These are phyloP conservation scores for Megalops atlanticus DNA, from an alignment of 2,113 vertebrate species.

Conservation along the genomic window DNA sequence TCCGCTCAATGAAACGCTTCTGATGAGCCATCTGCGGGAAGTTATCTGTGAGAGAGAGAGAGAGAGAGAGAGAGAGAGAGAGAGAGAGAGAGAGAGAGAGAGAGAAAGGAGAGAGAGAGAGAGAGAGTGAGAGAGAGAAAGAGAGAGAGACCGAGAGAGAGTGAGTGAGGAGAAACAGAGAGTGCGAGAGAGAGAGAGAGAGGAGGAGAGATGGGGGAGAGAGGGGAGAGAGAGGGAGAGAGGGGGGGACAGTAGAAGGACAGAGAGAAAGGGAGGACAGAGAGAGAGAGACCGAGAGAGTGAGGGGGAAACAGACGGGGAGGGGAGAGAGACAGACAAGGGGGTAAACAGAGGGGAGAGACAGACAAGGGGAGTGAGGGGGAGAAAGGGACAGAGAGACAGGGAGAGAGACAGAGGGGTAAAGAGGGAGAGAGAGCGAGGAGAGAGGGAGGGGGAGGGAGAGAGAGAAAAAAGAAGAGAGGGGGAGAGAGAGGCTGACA, in stretches of 20 bases:
- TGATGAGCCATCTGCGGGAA: slow-evolving; percentile 99
- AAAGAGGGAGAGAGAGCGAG: not conserved
- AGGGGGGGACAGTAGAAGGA: not conserved
- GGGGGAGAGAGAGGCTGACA: no score
- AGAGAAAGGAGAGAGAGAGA: not conserved
- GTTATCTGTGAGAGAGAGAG: slow-evolving; percentile 85
- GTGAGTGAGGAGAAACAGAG: not conserved
- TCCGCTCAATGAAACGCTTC: slow-evolving; percentile 99
- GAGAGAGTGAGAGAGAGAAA: slow-evolving; percentile 43
- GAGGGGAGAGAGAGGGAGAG: slow-evolving; percentile 7
- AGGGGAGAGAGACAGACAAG: not conserved
- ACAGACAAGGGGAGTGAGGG: no score
- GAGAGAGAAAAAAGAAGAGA: no score
- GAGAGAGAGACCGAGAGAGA: slow-evolving; percentile 65
- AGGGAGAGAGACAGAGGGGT: not conserved
- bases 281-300: not conserved
- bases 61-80: slow-evolving; percentile 60
- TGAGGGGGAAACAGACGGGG: not conserved
- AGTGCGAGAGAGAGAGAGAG: not conserved
- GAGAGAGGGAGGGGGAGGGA: no score
- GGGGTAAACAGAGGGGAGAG: no score
- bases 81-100: slow-evolving; percentile 41
- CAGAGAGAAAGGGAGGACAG: not conserved
- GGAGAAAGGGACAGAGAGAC: no score
- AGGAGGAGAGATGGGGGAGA: not conserved